Evolutionary conservation across 2,797 vertebrate genomes (phyloP), one percentile per base, ranked within the genome.

Genomic region (Cryptoblepharus egeriae): DNA sequence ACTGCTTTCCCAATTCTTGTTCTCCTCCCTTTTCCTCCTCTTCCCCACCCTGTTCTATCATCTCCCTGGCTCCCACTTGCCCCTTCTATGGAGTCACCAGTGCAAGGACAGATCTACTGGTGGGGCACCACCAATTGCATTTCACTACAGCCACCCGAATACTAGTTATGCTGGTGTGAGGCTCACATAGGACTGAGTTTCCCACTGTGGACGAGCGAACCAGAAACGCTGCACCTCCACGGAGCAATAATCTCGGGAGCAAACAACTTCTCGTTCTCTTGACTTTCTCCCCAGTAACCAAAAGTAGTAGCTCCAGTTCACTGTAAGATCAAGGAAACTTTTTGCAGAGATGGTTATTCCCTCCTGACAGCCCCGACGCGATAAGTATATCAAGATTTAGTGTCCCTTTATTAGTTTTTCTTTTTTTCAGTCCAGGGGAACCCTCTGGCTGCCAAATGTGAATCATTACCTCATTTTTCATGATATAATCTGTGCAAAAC

Each of bases 361-460:
- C 83, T 91, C 79, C 75, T 93, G 94, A 96, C 92, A 93, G 87
- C 81, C 90, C 80, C 90, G 92, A 83, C 94, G 86, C 94, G 94
- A 91, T 95, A 95, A 90, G 90, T 93, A 93, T 92, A 96, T 95
- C 90, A 96, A 95, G 95, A 96, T 96, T 95, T 94, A 96, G 89
- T 94, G 91, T 92, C 91, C 88, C 73, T 95, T 77, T 83, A 77
- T 93, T 93, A 92, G 90, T 93, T 91, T 87, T 89, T 86, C 79
- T 95, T 94, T 93, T 94, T 95, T 92, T 92, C 87, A 85, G 81
- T 67, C 75, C 81, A 89, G 71, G 87, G 91, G 83, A 92, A 92
- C 75, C 88, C 88, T 57, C 68, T 84, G 88, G 80, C 93, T 95
- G 95, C 94, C 95, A 96, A 95, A 93, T 77, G 87, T 94, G 93